A percentile compares a stretch with the other conserved stretches of the same genome.
Evolutionary conservation across 37 sponge, comb jelly and placozoan genomes (phyloP).

Genomic region (Halichondria panicea): DNA sequence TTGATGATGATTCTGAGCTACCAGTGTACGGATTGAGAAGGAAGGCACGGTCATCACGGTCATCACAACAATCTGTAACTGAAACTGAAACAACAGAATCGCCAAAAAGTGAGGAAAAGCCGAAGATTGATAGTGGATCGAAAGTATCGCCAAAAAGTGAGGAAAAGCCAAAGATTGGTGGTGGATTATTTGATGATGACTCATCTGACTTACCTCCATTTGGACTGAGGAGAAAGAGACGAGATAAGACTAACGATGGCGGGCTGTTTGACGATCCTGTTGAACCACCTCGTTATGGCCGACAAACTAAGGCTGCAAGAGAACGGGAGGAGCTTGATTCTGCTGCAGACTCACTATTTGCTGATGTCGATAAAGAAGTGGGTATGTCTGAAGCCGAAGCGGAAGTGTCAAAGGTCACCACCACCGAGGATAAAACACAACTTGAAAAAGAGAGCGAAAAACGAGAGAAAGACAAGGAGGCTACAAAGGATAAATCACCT

Average conservation of each 20-base stretch:
- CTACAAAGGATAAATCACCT: not conserved
- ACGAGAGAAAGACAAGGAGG: conserved; percentile 10
- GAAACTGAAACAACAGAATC: not conserved
- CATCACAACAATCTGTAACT: not conserved
- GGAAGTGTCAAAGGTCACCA: not conserved
- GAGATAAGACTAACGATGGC: not conserved
- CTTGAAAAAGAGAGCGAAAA: conserved; percentile 25
- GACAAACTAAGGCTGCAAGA: not conserved
- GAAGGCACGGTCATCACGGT: no score
- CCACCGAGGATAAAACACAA: not conserved
- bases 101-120: not conserved
- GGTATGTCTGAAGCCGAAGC: not conserved
- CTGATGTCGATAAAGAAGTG: not conserved
- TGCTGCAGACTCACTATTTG: not conserved
- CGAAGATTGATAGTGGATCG: not conserved
- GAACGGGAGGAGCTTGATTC: not conserved
- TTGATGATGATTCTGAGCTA: no score
- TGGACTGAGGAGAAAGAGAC: not conserved
- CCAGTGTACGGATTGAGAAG: no score
- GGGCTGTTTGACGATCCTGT: not conserved
- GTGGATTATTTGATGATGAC: not conserved
- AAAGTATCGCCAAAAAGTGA: not conserved
- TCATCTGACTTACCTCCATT: not conserved
- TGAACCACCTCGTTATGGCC: not conserved
- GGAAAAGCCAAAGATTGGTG: not conserved